Conservation (phyloP, 2,888 invertebrate species). For the Cryptocephalus moraei region DNA sequence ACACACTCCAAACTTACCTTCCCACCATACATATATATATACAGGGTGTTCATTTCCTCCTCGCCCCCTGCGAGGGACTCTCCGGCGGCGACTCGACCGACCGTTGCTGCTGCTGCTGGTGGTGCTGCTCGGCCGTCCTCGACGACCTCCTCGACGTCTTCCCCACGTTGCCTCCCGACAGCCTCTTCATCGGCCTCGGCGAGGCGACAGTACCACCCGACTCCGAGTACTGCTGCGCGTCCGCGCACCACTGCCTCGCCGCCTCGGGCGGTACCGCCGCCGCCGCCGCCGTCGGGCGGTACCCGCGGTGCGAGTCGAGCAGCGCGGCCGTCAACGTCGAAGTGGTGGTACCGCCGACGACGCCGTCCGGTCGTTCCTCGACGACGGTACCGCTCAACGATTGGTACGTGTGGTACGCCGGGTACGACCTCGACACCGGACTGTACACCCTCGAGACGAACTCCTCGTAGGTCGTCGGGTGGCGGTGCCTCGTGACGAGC, state of each 20-base stretch:
- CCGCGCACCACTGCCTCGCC: slow-evolving; percentile 26
- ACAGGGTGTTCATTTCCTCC: slow-evolving; percentile 24
- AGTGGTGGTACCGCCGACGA: too few species aligned
- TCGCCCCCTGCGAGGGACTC: slow-evolving; percentile 32
- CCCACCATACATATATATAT: slow-evolving; percentile 1
- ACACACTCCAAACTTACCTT: slow-evolving; percentile 6
- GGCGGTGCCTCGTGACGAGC: slow-evolving; percentile 76
- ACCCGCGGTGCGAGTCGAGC: slow-evolving; percentile 42
- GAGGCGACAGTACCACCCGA: too few species aligned
- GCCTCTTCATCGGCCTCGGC: slow-evolving; percentile 59
- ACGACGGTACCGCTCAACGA: slow-evolving; percentile 24
- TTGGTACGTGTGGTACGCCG: slow-evolving; percentile 31
- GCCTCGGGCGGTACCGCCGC: slow-evolving; percentile 22
- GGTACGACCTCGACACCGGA: slow-evolving; percentile 49
- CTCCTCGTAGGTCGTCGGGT: slow-evolving; percentile 82
- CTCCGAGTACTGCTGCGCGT: too few species aligned
- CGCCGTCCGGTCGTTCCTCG: too few species aligned
- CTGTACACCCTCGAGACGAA: slow-evolving; percentile 67
- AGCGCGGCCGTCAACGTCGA: slow-evolving; percentile 49
- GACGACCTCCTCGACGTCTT: slow-evolving; percentile 31
- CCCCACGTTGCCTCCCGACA: slow-evolving; percentile 39
- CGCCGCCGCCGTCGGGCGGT: slow-evolving; percentile 4
- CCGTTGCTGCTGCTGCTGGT: slow-evolving; percentile 16
- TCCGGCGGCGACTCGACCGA: slow-evolving; percentile 35
- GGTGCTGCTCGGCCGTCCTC: too few species aligned